Evolutionary conservation across 1,140 invertebrate genomes (phyloP).

Genomic region (Sminthurinus signatus): DNA sequence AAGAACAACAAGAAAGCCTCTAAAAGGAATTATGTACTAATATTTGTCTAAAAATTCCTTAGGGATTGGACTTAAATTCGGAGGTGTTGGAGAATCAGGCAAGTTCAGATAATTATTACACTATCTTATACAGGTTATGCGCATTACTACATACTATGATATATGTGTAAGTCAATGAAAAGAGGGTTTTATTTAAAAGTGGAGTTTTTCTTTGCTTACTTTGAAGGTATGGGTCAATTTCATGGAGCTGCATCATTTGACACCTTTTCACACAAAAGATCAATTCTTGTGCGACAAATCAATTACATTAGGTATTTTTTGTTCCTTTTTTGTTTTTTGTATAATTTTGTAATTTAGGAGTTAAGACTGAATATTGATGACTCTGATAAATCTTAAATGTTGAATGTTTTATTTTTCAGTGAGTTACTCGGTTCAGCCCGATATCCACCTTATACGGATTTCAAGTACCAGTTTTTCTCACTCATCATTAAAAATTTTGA

Average conservation of each 20-base stretch:
- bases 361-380: too few relatives aligned
- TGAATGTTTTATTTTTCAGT: too few relatives aligned
- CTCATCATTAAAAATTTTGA: constrained; percentile 24
- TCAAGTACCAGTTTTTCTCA: constrained; percentile 31
- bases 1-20: background rate
- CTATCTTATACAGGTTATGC: background rate
- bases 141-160: background rate
- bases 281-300: constrained; percentile 21
- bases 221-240: constrained; percentile 75
- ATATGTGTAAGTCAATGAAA: background rate
- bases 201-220: background rate
- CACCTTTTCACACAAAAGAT: constrained; percentile 69
- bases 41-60: background rate
- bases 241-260: constrained; percentile 89
- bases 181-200: background rate
- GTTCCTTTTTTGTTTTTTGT: too few relatives aligned
- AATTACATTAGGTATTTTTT: too few relatives aligned
- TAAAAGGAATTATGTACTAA: background rate
- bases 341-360: too few relatives aligned
- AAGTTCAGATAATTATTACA: background rate
- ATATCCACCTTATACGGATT: constrained; percentile 37
- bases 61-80: constrained; percentile 13
- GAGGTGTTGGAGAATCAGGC: constrained; percentile 8
- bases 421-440: constrained; percentile 27
- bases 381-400: too few relatives aligned